A percentile compares a stretch with the other conserved stretches of the same genome.
These are phyloP conservation scores for Nibea albiflora DNA, from an alignment of 2,113 vertebrate genomes.

Conservation along the genomic window DNA sequence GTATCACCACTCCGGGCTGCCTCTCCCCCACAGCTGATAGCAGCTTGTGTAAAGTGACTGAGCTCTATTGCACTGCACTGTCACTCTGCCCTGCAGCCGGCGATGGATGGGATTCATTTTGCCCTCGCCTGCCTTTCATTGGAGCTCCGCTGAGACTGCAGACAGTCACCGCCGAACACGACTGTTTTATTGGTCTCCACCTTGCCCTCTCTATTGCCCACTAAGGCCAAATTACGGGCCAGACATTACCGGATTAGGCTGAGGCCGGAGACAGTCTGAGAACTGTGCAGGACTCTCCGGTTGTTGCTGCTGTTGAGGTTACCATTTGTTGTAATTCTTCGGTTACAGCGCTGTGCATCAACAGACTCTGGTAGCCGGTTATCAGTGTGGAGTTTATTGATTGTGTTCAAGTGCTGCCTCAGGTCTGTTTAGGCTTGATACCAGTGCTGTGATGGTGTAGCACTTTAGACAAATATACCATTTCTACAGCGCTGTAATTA, in stretches of 20 bases:
- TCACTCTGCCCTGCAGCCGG: conserved; percentile 60
- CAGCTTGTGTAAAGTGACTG: conserved; percentile 56
- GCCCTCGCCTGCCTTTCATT: conserved; percentile 45
- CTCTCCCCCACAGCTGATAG: conserved; percentile 40
- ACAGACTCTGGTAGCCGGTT: conserved; percentile 25
- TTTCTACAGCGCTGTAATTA: not conserved
- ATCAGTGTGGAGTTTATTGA: conserved; percentile 59
- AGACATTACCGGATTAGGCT: conserved; percentile 55
- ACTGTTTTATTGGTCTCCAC: conserved; percentile 71
- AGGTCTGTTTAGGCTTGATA: conserved; percentile 19
- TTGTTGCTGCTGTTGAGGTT: conserved; percentile 5
- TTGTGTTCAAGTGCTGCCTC: conserved; percentile 42
- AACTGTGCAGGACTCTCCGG: conserved; percentile 9
- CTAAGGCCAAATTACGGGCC: conserved; percentile 61
- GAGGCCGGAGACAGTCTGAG: conserved; percentile 15
- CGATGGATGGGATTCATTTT: conserved; percentile 77
- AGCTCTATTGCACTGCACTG: conserved; percentile 54
- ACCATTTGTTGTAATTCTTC: conserved; percentile 39
- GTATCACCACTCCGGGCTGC: conserved; percentile 24
- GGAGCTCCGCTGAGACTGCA: conserved; percentile 54
- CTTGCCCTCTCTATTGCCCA: conserved; percentile 61
- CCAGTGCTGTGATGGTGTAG: not conserved
- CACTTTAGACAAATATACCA: conserved; percentile 9
- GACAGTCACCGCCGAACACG: conserved; percentile 38
- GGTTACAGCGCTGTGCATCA: conserved; percentile 24